Percentiles rank a stretch among this genome's conserved stretches.
phyloP scores from a whole-genome alignment of 1,140 invertebrate genomes.

The Drosophila ohnishii region DNA sequence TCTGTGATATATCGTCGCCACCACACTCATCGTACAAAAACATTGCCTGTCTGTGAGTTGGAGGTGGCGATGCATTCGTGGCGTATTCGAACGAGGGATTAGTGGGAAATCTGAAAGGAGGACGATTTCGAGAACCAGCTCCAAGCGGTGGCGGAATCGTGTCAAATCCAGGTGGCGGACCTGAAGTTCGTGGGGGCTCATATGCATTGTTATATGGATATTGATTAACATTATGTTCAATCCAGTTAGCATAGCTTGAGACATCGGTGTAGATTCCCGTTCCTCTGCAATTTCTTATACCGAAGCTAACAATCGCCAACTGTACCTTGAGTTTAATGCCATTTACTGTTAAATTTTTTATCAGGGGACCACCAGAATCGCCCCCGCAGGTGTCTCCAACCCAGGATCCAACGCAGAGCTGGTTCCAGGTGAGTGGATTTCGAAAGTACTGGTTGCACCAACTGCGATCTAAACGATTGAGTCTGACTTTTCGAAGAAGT shows the following conservation, averaged over 20 bases:
- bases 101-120: background rate
- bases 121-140: background rate
- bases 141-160: too few relatives aligned
- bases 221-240: background rate
- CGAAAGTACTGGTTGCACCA: accelerated
- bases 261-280: background rate
- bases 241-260: slow-evolving; percentile 6
- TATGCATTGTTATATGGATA: background rate
- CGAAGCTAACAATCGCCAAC: slow-evolving; percentile 7
- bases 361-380: slow-evolving; percentile 17
- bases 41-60: too few relatives aligned
- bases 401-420: slow-evolving; percentile 1
- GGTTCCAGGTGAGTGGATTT: background rate
- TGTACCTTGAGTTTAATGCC: background rate
- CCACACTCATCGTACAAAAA: background rate
- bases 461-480: background rate
- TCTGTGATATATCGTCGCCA: background rate
- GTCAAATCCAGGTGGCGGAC: background rate
- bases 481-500: background rate
- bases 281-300: background rate
- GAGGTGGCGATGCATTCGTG: background rate
- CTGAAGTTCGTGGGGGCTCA: too few relatives aligned
- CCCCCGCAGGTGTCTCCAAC: background rate
- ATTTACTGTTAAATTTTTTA: background rate
- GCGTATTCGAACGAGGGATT: background rate